Evolutionary conservation across 2,888 invertebrate genomes (phyloP).

Genomic region (Phrixothrix hirtus): DNA sequence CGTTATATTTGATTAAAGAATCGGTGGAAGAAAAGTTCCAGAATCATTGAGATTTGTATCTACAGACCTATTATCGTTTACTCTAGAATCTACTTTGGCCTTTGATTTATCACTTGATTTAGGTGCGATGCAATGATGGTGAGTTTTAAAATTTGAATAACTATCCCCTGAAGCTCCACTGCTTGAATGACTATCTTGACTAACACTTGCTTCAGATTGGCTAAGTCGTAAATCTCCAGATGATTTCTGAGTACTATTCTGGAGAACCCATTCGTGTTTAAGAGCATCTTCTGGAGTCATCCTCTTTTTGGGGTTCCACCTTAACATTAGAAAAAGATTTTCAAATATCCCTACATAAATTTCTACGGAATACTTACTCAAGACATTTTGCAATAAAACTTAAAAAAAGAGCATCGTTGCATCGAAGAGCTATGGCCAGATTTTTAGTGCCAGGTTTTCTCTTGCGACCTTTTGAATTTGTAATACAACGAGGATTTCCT

Average conservation of each 20-base stretch:
- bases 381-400: constrained; percentile 89
- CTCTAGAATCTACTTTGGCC: constrained; percentile 52
- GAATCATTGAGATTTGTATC: constrained; percentile 63
- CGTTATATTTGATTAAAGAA: constrained; percentile 54
- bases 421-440: constrained; percentile 78
- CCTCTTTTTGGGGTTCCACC: constrained; percentile 91
- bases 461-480: constrained; percentile 92
- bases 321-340: constrained; percentile 48
- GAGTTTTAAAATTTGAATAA: constrained; percentile 42
- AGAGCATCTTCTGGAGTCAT: constrained; percentile 91
- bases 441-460: constrained; percentile 84
- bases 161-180: constrained; percentile 51
- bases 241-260: constrained; percentile 56
- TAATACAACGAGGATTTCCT: constrained; percentile 86
- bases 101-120: constrained; percentile 51
- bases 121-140: constrained; percentile 47
- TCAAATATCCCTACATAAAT: not conserved
- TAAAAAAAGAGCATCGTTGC: constrained; percentile 85
- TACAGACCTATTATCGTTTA: constrained; percentile 56
- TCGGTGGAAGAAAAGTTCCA: constrained; percentile 66
- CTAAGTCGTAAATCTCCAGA: constrained; percentile 57
- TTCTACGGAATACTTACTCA: constrained; percentile 68
- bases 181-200: constrained; percentile 49
- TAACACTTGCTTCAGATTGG: constrained; percentile 58
- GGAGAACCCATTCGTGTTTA: constrained; percentile 81